phyloP scores from a whole-genome alignment of 2,113 vertebrate genomes.

The Gobio gobio region DNA sequence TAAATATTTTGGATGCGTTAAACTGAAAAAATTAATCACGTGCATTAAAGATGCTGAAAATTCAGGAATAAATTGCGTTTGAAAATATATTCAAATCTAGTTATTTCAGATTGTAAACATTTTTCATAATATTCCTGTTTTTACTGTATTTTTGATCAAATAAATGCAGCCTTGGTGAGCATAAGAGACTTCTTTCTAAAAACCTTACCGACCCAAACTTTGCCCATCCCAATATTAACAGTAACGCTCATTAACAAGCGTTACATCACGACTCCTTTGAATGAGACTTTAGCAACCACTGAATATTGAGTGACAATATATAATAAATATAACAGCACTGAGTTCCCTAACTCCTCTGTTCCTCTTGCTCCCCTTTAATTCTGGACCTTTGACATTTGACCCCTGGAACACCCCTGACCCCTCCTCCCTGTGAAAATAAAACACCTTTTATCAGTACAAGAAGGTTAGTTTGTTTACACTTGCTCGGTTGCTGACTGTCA shows the following conservation, averaged over 20 bases:
- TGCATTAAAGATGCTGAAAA: not conserved
- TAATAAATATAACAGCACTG: constrained; percentile 40
- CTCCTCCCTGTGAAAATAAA: constrained; percentile 37
- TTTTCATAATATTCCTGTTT: not conserved
- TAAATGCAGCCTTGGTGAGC: too few species aligned
- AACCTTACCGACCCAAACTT: too few species aligned
- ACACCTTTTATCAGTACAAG: constrained; percentile 56
- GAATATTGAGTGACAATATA: not conserved
- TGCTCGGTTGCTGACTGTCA: constrained; percentile 35
- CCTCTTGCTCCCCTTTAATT: constrained; percentile 53
- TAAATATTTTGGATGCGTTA: too few species aligned
- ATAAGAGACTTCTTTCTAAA: too few species aligned
- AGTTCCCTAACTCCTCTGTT: constrained; percentile 54
- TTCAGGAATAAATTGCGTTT: not conserved
- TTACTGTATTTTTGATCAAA: too few species aligned
- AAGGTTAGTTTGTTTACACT: constrained; percentile 52
- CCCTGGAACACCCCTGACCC: constrained; percentile 52
- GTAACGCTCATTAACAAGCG: too few species aligned
- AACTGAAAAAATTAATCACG: too few species aligned
- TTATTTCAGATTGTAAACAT: not conserved
- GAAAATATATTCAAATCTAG: not conserved
- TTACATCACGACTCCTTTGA: not conserved
- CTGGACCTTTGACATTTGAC: constrained; percentile 59
- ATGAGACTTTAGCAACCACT: not conserved
- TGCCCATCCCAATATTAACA: too few species aligned